Conservation (phyloP, 2,888 invertebrate genomes). For the Anagyrus pseudococci region DNA sequence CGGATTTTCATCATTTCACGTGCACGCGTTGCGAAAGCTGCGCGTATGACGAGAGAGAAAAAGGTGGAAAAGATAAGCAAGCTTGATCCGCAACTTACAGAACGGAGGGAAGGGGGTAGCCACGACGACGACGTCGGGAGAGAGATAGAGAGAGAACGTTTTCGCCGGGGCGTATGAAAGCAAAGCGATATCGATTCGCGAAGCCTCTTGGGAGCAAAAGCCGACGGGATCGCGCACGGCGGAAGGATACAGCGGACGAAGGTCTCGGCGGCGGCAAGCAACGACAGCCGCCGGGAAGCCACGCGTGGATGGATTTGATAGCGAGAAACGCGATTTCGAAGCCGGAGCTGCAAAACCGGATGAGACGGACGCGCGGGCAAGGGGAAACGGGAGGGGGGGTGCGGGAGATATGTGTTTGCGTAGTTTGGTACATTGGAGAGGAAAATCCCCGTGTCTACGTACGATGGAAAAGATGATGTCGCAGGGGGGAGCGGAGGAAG, state of each 20-base stretch:
- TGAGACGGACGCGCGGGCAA: no score
- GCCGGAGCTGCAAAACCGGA: constrained; percentile 30
- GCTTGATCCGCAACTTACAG: no score
- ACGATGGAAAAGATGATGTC: not conserved
- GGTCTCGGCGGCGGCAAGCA: no score
- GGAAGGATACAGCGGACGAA: not conserved
- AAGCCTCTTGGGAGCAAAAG: constrained; percentile 21
- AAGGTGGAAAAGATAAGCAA: no score
- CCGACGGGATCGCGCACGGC: not conserved
- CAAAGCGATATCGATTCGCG: constrained; percentile 29
- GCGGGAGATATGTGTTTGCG: not conserved
- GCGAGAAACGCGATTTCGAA: constrained; percentile 25
- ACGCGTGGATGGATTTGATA: constrained; percentile 25
- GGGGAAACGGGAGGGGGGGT: constrained; percentile 2
- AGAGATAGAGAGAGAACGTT: not conserved
- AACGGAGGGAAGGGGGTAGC: no score
- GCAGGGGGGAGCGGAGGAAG: not conserved
- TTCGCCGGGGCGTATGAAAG: constrained; percentile 10
- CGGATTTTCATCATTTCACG: constrained; percentile 6
- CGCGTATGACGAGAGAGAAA: no score
- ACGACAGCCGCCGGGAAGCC: no score
- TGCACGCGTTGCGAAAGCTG: not conserved
- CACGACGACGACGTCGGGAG: not conserved
- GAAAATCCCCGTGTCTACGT: not conserved
- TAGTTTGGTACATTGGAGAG: not conserved